Conservation (phyloP, 2,888 invertebrate genomes). For the Antheraea assamensis region DNA sequence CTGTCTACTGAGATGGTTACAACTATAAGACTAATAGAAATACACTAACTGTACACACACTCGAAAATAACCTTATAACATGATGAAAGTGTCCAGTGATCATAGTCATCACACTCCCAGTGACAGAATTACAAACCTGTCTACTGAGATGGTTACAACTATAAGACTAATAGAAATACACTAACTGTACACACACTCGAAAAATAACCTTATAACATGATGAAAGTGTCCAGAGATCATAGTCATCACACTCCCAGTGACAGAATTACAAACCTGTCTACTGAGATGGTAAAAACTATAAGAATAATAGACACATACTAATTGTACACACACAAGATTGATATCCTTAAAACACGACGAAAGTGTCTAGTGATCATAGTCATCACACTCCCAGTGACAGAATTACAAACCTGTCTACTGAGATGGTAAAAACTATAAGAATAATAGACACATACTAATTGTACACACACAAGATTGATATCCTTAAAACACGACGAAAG, state of each 20-base stretch:
- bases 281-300: constrained; percentile 16
- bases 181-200: background rate
- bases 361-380: constrained; percentile 17
- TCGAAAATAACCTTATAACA: background rate
- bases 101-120: constrained; percentile 26
- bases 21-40: constrained; percentile 18
- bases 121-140: constrained; percentile 32
- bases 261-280: constrained; percentile 20
- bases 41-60: constrained; percentile 16
- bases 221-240: constrained; percentile 11
- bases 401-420: constrained; percentile 9
- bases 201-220: background rate
- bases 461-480: background rate
- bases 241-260: constrained; percentile 25
- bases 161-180: background rate
- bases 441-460: background rate
- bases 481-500: constrained; percentile 10
- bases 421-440: background rate
- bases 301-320: constrained; percentile 8
- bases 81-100: constrained; percentile 20
- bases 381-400: constrained; percentile 31
- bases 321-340: background rate
- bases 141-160: constrained; percentile 29
- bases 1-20: constrained; percentile 16
- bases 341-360: constrained; percentile 6